Evolutionary conservation across 2,888 invertebrate genomes (phyloP).

Genomic region (Anaspis maculata): DNA sequence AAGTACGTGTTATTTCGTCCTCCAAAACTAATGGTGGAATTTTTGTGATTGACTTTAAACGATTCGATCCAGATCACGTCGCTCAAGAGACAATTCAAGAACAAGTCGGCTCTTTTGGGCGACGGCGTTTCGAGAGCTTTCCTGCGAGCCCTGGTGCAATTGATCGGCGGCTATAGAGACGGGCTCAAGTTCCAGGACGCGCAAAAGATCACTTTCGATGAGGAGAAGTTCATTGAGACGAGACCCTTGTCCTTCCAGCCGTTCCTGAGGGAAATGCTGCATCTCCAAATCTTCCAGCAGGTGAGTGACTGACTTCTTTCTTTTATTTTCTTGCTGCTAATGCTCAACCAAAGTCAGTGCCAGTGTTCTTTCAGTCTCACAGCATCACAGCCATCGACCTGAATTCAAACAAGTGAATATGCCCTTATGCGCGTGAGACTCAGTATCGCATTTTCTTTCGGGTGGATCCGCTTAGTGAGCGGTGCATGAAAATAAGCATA

Average conservation of each 20-base stretch:
- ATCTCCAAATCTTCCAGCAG: conserved; percentile 92
- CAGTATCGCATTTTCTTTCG: no score
- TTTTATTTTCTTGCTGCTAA: conserved; percentile 3
- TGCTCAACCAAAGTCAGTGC: no score
- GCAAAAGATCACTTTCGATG: conserved; percentile 74
- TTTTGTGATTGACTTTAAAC: no score
- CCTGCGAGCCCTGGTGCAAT: conserved; percentile 79
- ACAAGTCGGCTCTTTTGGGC: conserved; percentile 68
- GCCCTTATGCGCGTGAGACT: no score
- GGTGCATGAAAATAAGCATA: no score
- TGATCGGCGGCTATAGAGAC: conserved; percentile 92
- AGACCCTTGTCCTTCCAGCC: conserved; percentile 78
- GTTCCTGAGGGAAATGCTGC: conserved; percentile 82
- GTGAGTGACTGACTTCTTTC: no score
- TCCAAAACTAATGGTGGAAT: no score
- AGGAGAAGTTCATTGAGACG: conserved; percentile 80
- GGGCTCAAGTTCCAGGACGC: conserved; percentile 71
- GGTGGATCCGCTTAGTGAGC: no score
- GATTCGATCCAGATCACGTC: conserved; percentile 51
- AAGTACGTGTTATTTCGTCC: conserved; percentile 19
- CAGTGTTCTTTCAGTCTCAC: no score
- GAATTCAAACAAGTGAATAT: no score
- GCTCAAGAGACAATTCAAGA: conserved; percentile 68
- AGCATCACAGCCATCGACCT: no score
- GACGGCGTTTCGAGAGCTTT: conserved; percentile 92